These are phyloP conservation scores for Neotoxoptera formosana DNA, from an alignment of 1,140 invertebrate species.

Conservation along the genomic window DNA sequence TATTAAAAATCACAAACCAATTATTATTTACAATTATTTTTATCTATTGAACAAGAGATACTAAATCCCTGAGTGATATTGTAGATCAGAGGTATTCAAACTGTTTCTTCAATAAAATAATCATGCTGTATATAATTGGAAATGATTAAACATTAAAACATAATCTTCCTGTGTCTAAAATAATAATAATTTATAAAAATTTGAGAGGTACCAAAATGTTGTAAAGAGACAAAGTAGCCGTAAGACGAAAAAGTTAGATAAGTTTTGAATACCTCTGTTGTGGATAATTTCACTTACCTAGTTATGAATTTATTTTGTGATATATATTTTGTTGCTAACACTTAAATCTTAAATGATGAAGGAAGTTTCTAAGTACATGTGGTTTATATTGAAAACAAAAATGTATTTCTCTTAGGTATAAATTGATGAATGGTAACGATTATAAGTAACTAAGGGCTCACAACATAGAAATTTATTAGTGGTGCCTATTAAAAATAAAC, in stretches of 20 bases:
- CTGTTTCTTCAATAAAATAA: too few species aligned
- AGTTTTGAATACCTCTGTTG: too few species aligned
- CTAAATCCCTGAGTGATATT: not conserved
- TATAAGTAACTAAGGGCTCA: not conserved
- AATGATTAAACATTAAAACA: too few species aligned
- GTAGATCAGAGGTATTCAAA: not conserved
- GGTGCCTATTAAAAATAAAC: not conserved
- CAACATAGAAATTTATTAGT: not conserved
- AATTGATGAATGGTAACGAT: conserved; percentile 31
- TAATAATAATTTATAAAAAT: too few species aligned
- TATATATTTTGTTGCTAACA: not conserved
- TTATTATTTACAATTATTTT: not conserved
- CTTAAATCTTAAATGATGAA: not conserved
- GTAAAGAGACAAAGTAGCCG: too few species aligned
- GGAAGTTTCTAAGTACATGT: not conserved
- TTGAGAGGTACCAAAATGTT: too few species aligned
- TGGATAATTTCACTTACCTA: too few species aligned
- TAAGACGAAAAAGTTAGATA: too few species aligned
- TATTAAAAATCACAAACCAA: not conserved
- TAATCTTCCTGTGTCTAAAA: too few species aligned
- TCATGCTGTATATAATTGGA: too few species aligned
- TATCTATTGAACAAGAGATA: not conserved
- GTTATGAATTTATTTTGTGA: not conserved
- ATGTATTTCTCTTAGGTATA: conserved; percentile 13
- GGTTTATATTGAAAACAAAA: conserved; percentile 20